A percentile compares a stretch with the other conserved stretches of the same genome.
Conservation (phyloP, 2,888 invertebrate species). For the Mythimna pallens region DNA sequence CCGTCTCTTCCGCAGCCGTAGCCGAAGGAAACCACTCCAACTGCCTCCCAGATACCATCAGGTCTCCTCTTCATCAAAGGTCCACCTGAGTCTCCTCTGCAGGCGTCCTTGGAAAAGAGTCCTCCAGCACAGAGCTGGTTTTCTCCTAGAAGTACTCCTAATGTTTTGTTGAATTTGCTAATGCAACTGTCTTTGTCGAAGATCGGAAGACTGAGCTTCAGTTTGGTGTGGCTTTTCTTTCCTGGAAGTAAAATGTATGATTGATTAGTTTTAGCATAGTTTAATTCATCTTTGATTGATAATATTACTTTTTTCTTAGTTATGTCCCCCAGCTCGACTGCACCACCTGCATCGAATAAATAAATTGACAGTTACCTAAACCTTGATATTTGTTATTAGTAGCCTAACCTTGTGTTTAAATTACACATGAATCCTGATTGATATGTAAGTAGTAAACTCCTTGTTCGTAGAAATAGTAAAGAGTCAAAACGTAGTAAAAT, state of each 20-base stretch:
- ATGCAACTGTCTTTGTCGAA: slow-evolving; percentile 89
- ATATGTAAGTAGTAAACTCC: too few species aligned
- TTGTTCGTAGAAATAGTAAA: too few species aligned
- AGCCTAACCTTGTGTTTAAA: too few species aligned
- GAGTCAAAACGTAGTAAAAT: slow-evolving; percentile 64
- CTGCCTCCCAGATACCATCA: slow-evolving; percentile 89
- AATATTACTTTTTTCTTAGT: too few species aligned
- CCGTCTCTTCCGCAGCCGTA: slow-evolving; percentile 92
- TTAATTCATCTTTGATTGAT: background rate
- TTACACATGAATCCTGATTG: too few species aligned
- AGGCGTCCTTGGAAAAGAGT: slow-evolving; percentile 92
- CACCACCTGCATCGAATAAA: too few species aligned
- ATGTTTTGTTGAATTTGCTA: slow-evolving; percentile 81
- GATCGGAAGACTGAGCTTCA: slow-evolving; percentile 91
- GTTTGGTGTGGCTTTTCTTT: slow-evolving; percentile 90
- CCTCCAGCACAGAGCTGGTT: slow-evolving; percentile 94
- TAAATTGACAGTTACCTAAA: too few species aligned
- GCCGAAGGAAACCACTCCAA: slow-evolving; percentile 93
- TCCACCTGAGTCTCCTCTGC: slow-evolving; percentile 95
- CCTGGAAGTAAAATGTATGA: slow-evolving; percentile 73
- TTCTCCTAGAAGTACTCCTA: slow-evolving; percentile 86
- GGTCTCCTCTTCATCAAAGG: slow-evolving; percentile 92
- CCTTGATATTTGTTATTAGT: too few species aligned
- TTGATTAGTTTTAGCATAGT: background rate
- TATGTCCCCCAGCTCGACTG: too few species aligned